phyloP scores from a whole-genome alignment of 1,140 invertebrate species.

The Leptoteleia sp. region DNA sequence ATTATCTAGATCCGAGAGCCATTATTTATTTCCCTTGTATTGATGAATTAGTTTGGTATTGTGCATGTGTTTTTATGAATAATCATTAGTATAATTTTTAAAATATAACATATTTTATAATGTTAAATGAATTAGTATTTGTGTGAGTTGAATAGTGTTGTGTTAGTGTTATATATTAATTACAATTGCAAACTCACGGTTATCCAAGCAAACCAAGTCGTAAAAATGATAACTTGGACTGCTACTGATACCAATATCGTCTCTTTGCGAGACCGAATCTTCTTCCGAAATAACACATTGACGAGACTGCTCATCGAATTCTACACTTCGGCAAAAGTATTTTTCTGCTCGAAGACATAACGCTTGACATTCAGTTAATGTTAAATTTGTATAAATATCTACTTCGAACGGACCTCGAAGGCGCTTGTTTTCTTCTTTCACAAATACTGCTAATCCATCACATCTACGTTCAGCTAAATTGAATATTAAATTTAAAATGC shows the following conservation, averaged over 20 bases:
- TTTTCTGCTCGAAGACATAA: constrained; percentile 90
- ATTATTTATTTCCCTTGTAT: constrained; percentile 14
- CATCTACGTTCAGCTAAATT: constrained; percentile 92
- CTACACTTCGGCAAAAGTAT: constrained; percentile 94
- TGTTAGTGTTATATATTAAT: constrained; percentile 12
- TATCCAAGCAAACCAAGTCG: constrained; percentile 91
- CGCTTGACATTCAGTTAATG: constrained; percentile 90
- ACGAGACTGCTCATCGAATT: constrained; percentile 92
- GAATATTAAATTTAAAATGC: too few species aligned
- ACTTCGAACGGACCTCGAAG: constrained; percentile 92
- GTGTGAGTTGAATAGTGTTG: too few species aligned
- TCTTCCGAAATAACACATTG: constrained; percentile 93
- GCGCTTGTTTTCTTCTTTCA: constrained; percentile 94
- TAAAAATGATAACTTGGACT: constrained; percentile 92
- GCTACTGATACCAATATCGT: constrained; percentile 90
- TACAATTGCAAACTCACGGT: constrained; percentile 85
- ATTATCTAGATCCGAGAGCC: constrained; percentile 22
- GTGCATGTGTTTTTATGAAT: constrained; percentile 12
- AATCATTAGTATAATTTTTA: too few species aligned
- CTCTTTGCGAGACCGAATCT: constrained; percentile 92
- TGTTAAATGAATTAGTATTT: constrained; percentile 6
- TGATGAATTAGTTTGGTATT: constrained; percentile 26
- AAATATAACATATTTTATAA: too few species aligned
- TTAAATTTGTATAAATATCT: constrained; percentile 91
- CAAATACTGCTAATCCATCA: constrained; percentile 91